These are phyloP conservation scores for Falco punctatus DNA, from an alignment of 2,113 vertebrate genomes.

Conservation along the genomic window DNA sequence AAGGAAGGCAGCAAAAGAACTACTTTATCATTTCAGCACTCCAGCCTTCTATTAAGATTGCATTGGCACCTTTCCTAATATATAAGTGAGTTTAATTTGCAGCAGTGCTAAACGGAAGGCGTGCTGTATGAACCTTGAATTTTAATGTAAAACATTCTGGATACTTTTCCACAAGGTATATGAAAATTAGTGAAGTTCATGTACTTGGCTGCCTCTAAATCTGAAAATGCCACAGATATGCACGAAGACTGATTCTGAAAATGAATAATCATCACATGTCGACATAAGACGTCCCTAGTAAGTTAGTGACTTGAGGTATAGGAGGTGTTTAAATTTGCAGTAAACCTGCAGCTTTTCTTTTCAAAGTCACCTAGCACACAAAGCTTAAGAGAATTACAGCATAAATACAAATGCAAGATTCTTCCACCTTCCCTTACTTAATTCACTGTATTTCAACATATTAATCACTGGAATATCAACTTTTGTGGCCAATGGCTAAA, in stretches of 20 bases:
- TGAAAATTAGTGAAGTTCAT: slow-evolving; percentile 42
- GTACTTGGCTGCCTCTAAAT: slow-evolving; percentile 34
- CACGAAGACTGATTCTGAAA: not conserved
- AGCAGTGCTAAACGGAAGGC: slow-evolving; percentile 46
- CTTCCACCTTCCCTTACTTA: not conserved
- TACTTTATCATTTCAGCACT: slow-evolving; percentile 53
- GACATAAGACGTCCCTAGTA: not conserved
- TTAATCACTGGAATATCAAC: not conserved
- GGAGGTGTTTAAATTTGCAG: not conserved
- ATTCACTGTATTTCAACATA: not conserved
- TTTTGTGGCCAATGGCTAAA: not conserved
- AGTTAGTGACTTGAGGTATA: not conserved
- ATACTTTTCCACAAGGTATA: slow-evolving; percentile 41
- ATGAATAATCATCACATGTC: not conserved
- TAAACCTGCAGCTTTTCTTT: not conserved
- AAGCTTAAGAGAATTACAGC: not conserved
- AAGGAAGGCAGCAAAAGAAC: slow-evolving; percentile 38
- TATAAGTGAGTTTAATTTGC: slow-evolving; percentile 67
- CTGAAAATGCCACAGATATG: not conserved
- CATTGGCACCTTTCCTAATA: slow-evolving; percentile 70
- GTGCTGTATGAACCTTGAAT: slow-evolving; percentile 57
- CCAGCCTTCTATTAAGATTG: slow-evolving; percentile 63
- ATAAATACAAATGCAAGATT: not conserved
- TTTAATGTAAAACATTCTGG: slow-evolving; percentile 52
- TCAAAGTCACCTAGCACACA: not conserved